Percentiles rank a stretch among this genome's conserved stretches.
Evolutionary conservation across 2,113 vertebrate genomes (phyloP).

Genomic region (Felis chaus): DNA sequence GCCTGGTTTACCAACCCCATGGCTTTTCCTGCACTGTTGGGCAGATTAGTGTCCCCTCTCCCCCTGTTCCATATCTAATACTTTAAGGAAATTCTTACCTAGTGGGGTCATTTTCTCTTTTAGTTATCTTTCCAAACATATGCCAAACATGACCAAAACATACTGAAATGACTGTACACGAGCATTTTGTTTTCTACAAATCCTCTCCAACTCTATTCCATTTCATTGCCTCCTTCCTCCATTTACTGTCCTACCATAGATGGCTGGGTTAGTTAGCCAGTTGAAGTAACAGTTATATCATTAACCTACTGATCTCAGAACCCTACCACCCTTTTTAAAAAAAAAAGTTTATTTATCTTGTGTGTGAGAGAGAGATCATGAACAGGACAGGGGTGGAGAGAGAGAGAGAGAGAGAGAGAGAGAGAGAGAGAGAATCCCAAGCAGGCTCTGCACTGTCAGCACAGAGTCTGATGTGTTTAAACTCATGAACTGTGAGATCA

Average conservation of each 20-base stretch:
- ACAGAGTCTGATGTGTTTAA: too few species aligned
- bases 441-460: too few species aligned
- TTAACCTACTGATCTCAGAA: background rate
- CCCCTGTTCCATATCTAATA: background rate
- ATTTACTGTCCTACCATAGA: background rate
- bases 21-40: background rate
- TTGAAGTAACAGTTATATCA: background rate
- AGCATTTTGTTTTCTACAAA: background rate
- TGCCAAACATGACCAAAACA: background rate
- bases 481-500: too few species aligned
- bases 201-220: background rate
- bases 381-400: too few species aligned
- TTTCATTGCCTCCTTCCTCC: background rate
- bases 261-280: background rate
- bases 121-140: background rate
- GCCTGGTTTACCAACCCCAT: background rate
- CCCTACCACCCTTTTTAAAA: background rate
- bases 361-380: too few species aligned
- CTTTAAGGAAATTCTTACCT: background rate
- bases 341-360: too few species aligned
- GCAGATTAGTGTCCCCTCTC: too few species aligned
- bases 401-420: too few species aligned
- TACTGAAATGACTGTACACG: background rate
- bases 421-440: too few species aligned
- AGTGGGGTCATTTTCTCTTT: background rate